Evolutionary conservation across 1,140 invertebrate species (phyloP).

Genomic region (Scaptomyza pallida): DNA sequence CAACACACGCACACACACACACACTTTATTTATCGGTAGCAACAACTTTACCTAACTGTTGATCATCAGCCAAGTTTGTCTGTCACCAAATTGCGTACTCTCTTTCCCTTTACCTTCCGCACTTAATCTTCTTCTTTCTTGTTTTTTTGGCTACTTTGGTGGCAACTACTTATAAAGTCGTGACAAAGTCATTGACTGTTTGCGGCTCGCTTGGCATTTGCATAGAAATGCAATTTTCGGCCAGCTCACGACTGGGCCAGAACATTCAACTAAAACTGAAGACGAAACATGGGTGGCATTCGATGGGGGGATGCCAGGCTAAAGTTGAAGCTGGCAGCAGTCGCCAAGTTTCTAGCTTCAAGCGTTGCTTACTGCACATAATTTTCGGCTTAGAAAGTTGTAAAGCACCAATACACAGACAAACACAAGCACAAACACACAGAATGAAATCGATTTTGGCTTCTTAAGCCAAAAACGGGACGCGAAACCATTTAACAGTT

Average conservation of each 20-base stretch:
- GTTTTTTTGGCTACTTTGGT: slow-evolving; percentile 47
- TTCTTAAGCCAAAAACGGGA: slow-evolving; percentile 28
- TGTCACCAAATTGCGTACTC: slow-evolving; percentile 20
- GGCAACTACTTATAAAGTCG: slow-evolving; percentile 77
- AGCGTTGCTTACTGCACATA: slow-evolving; percentile 52
- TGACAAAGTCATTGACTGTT: slow-evolving; percentile 80
- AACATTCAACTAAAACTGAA: slow-evolving; percentile 17
- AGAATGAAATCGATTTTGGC: slow-evolving; percentile 62
- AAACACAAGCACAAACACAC: slow-evolving; percentile 31
- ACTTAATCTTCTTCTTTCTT: no score
- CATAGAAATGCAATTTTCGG: slow-evolving; percentile 79
- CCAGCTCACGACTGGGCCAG: slow-evolving; percentile 56
- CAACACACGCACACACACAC: no score
- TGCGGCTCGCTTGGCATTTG: slow-evolving; percentile 66
- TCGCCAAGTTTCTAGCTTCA: slow-evolving; percentile 34
- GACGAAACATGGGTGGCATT: not conserved
- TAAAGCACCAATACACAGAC: slow-evolving; percentile 40
- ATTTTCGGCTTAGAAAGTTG: slow-evolving; percentile 78
- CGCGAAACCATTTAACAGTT: slow-evolving; percentile 64
- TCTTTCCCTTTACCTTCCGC: not conserved
- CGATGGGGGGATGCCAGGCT: not conserved
- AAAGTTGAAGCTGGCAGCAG: slow-evolving; percentile 10
- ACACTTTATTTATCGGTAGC: slow-evolving; percentile 53
- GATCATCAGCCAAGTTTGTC: slow-evolving; percentile 68
- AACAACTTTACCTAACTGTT: slow-evolving; percentile 75